phyloP scores from a whole-genome alignment of 1,140 invertebrate genomes.

The Maniola jurtina region DNA sequence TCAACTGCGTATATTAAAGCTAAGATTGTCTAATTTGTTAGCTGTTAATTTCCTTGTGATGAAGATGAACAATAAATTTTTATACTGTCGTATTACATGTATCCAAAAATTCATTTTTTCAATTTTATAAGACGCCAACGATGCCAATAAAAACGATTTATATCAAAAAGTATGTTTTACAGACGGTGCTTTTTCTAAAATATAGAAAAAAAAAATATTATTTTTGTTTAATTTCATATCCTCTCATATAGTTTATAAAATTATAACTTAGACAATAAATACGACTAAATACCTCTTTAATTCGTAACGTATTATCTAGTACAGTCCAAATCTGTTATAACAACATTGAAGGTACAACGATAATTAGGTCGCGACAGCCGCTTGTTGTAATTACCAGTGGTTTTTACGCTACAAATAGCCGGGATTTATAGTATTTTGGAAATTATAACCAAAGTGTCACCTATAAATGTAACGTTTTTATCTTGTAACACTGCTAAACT shows the following conservation, averaged over 20 bases:
- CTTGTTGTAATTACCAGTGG: no score
- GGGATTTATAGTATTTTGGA: no score
- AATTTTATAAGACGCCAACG: slow-evolving; percentile 68
- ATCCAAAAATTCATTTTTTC: slow-evolving; percentile 52
- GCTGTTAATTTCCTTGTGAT: slow-evolving; percentile 48
- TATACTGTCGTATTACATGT: slow-evolving; percentile 60
- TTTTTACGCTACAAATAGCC: no score
- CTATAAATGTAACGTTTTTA: no score
- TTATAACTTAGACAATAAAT: no score
- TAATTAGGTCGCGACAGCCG: no score
- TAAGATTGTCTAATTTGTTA: slow-evolving; percentile 35
- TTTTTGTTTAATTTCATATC: slow-evolving; percentile 37
- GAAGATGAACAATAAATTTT: slow-evolving; percentile 61
- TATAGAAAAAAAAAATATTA: slow-evolving; percentile 52
- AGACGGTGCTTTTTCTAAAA: slow-evolving; percentile 75
- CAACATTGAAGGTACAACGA: no score
- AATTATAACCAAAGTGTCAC: no score
- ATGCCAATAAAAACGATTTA: slow-evolving; percentile 65
- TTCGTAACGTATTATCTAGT: no score
- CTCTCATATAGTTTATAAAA: slow-evolving; percentile 1
- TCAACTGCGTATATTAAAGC: slow-evolving; percentile 42
- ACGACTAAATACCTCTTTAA: no score
- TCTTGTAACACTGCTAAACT: no score
- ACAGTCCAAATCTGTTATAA: no score
- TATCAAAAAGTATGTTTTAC: slow-evolving; percentile 74